Evolutionary conservation across 2,888 invertebrate species (phyloP).

Genomic region (Hirtodrosophila cameraria): DNA sequence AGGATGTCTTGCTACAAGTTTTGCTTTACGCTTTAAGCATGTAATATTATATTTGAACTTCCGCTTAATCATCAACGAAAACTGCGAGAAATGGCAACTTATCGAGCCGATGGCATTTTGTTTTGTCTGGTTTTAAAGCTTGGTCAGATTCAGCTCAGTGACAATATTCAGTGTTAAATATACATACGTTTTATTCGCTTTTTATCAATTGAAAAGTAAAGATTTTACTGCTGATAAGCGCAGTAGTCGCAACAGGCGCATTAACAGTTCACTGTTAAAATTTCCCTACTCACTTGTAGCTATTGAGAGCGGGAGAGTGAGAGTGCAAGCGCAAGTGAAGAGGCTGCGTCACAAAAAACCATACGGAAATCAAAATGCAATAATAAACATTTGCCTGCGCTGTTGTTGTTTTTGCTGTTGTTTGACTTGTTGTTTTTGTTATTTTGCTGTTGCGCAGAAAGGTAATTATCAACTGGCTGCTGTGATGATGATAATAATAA

Average conservation of each 20-base stretch:
- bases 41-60: conserved; percentile 44
- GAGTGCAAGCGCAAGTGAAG: conserved; percentile 28
- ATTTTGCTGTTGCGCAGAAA: conserved; percentile 36
- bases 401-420: conserved; percentile 24
- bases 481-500: conserved; percentile 48
- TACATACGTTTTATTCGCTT: neutral
- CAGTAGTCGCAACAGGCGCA: conserved; percentile 32
- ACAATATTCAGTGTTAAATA: neutral
- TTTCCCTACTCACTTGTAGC: conserved; percentile 43
- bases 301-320: conserved; percentile 26
- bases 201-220: conserved; percentile 31
- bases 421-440: conserved; percentile 22
- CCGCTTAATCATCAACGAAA: conserved; percentile 43
- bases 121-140: neutral
- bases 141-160: conserved; percentile 31
- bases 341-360: conserved; percentile 41
- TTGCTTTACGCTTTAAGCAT: conserved; percentile 1
- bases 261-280: conserved; percentile 67
- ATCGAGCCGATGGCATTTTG: conserved; percentile 2
- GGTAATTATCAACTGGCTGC: conserved; percentile 52
- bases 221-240: conserved; percentile 42
- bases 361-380: conserved; percentile 76
- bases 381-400: conserved; percentile 58
- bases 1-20: conserved; percentile 15
- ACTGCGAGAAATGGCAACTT: neutral